A percentile compares a stretch with the other conserved stretches of the same genome.
phyloP scores from a whole-genome alignment of 1,140 invertebrate species.

The Drosophila virilis region DNA sequence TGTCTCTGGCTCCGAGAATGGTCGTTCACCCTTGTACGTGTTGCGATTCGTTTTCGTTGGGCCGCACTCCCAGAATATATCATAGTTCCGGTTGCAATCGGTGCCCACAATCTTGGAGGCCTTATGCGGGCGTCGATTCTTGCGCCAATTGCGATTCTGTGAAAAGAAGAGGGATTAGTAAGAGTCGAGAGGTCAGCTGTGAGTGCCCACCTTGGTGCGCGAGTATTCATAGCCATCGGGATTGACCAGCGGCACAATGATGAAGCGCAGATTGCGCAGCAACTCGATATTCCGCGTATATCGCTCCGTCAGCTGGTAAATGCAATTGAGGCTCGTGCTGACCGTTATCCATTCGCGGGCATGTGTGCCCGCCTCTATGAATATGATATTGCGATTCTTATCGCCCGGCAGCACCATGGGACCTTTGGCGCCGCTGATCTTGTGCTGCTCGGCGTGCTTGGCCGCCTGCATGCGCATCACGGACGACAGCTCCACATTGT shows the following conservation, averaged over 20 bases:
- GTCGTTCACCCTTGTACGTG: slow-evolving; percentile 88
- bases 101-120: slow-evolving; percentile 86
- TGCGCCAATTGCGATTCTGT: slow-evolving; percentile 86
- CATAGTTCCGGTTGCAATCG: slow-evolving; percentile 89
- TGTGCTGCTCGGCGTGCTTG: slow-evolving; percentile 1
- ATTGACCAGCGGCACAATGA: slow-evolving; percentile 87
- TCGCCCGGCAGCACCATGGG: slow-evolving; percentile 46
- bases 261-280: slow-evolving; percentile 86
- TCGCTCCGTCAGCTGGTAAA: slow-evolving; percentile 86
- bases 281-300: slow-evolving; percentile 80
- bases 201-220: slow-evolving; percentile 64
- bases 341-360: slow-evolving; percentile 89
- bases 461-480: slow-evolving; percentile 39
- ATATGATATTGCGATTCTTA: slow-evolving; percentile 70
- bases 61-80: slow-evolving; percentile 87
- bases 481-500: slow-evolving; percentile 50
- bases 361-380: slow-evolving; percentile 87
- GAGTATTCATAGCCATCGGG: slow-evolving; percentile 85
- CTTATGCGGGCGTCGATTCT: slow-evolving; percentile 83
- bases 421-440: slow-evolving; percentile 1
- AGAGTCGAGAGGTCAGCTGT: background rate
- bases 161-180: background rate
- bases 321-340: slow-evolving; percentile 87
- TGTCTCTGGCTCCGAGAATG: slow-evolving; percentile 92
- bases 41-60: slow-evolving; percentile 86